Base-by-base conservation (phyloP, 1,140 invertebrate species). In the Vollenhovia emeryi region DNA sequence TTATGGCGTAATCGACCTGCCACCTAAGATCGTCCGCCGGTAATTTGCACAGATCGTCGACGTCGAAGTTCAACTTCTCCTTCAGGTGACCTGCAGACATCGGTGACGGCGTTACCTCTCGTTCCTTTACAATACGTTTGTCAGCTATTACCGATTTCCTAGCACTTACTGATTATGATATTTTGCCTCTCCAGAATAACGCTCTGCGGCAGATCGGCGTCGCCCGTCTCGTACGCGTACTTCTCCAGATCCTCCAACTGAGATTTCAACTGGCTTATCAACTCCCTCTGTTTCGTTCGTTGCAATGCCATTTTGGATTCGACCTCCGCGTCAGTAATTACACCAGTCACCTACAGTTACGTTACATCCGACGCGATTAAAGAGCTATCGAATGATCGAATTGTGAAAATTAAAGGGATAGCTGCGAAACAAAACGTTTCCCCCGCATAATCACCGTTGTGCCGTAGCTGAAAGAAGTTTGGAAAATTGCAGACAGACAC, bases 201-300 rank as follows among this genome's bases (percentile, higher is more conserved):
- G 92, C 97, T 97, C 91, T 98, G 97, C 3, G 98, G 98, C 85
- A 98, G 94, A 59, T 97, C 97, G 40, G 97, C 97, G 89, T 97
- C 96, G 43, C 97, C 98, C 73, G 97, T 98, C 95, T 99, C 98
- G 95, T 99, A 99, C 0, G 98, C 98, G 95, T 99, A 99, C 48
- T 97, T 97, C 94, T 99, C 99, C 45, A 99, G 95, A 92, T 99
- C 99, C 93, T 98, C 97, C 21, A 99, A 93, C 94, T 99, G 99
- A 8, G 96, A 95, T 94, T 99, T 99, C 6, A 99, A 95, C 92
- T 99, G 97, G 87, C 97, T 96, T 71, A 99, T 99, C 21, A 99
- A 95, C 92, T 98, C 97, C 87, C 96, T 96, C 93, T 99, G 97
- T 93, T 97, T 97, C 27, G 95, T 95, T 90, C 96, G 95, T 92